Conservation (phyloP, 1,140 invertebrate species). For the Hormaphis cornu region DNA sequence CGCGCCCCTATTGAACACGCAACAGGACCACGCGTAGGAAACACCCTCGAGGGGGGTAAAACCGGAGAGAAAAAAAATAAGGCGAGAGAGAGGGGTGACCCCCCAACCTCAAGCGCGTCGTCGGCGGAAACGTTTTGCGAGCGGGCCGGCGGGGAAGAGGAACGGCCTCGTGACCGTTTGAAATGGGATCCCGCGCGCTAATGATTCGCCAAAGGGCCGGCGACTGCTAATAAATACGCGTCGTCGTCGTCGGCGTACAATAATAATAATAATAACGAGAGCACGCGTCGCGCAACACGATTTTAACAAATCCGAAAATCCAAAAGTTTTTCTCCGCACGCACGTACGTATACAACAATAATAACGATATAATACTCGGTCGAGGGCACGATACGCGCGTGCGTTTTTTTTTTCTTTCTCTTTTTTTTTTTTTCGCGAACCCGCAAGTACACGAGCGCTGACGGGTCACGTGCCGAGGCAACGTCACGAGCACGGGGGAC, state of each 20-base stretch:
- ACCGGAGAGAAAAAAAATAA: too few relatives aligned
- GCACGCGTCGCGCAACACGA: constrained; percentile 29
- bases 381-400: too few relatives aligned
- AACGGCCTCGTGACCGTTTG: constrained; percentile 8
- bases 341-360: too few relatives aligned
- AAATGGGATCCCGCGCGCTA: constrained; percentile 12
- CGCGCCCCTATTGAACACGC: too few relatives aligned
- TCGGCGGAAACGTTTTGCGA: too few relatives aligned
- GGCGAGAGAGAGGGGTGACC: too few relatives aligned
- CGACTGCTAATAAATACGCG: background rate
- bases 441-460: background rate
- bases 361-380: too few relatives aligned
- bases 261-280: background rate
- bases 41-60: too few relatives aligned
- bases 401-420: background rate
- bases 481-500: background rate
- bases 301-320: constrained; percentile 31
- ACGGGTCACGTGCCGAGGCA: constrained; percentile 19
- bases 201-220: background rate
- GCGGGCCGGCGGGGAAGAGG: too few relatives aligned
- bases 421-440: background rate
- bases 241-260: background rate
- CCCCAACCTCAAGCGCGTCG: too few relatives aligned
- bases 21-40: too few relatives aligned
- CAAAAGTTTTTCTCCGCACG: background rate